A percentile compares a stretch with the other conserved stretches of the same genome.
Conservation (phyloP, 1,140 invertebrate genomes). For the Tetramorium parvispinum region DNA sequence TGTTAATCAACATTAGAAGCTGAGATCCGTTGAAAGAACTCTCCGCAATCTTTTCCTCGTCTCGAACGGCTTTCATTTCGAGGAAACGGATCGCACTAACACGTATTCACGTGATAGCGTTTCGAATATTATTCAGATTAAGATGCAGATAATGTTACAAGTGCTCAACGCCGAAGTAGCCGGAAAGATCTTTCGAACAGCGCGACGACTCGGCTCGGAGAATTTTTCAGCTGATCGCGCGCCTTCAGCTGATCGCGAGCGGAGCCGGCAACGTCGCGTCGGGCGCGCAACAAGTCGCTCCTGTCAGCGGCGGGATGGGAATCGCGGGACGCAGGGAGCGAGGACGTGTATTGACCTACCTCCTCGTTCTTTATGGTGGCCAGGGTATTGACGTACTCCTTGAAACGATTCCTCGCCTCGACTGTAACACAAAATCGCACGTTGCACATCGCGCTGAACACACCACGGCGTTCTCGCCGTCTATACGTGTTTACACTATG, state of each 20-base stretch:
- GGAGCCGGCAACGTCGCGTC: constrained; percentile 76
- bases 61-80: background rate
- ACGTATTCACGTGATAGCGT: background rate
- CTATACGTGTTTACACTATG: constrained; percentile 5
- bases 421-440: constrained; percentile 86
- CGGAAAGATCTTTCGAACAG: background rate
- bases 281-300: constrained; percentile 83
- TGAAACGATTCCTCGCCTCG: constrained; percentile 94
- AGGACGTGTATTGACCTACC: constrained; percentile 74
- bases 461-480: background rate
- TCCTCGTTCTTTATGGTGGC: constrained; percentile 93
- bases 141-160: too few relatives aligned
- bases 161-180: background rate
- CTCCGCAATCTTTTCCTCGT: background rate
- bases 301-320: constrained; percentile 70
- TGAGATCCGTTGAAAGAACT: background rate
- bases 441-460: background rate
- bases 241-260: constrained; percentile 30
- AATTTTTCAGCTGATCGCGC: constrained; percentile 26
- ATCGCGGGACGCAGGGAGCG: background rate
- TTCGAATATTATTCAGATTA: background rate
- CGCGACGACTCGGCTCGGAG: background rate
- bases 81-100: background rate
- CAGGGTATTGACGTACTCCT: constrained; percentile 95
- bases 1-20: background rate